Evolutionary conservation across 2,797 vertebrate genomes (phyloP).

Genomic region (Pygocentrus nattereri): DNA sequence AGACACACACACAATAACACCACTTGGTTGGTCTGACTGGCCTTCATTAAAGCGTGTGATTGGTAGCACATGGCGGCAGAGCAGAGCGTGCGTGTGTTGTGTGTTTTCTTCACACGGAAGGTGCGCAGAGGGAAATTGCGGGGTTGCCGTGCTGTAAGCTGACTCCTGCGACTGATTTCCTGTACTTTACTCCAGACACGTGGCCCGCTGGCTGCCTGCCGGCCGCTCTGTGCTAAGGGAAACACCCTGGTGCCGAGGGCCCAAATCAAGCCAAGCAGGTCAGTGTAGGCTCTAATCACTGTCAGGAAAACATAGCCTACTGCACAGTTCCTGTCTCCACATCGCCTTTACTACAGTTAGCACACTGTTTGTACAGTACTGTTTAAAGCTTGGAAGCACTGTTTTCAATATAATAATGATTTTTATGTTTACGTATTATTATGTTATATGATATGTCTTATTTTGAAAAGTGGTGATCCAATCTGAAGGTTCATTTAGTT

Average conservation of each 20-base stretch:
- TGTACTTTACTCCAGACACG: slow-evolving; percentile 78
- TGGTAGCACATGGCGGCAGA: slow-evolving; percentile 83
- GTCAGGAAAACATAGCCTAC: slow-evolving; percentile 15
- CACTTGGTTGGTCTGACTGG: slow-evolving; percentile 69
- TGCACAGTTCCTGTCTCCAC: neutral
- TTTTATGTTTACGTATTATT: too few relatives aligned
- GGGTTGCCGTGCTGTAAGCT: slow-evolving; percentile 75
- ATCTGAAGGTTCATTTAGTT: too few relatives aligned
- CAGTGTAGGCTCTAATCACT: slow-evolving; percentile 34
- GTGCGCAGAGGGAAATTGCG: slow-evolving; percentile 86
- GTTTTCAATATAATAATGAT: too few relatives aligned
- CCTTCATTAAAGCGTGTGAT: slow-evolving; percentile 84
- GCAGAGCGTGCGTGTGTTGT: slow-evolving; percentile 73
- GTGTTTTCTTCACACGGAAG: slow-evolving; percentile 75
- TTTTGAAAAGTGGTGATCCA: too few relatives aligned
- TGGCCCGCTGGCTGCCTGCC: slow-evolving; percentile 78
- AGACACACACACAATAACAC: too few relatives aligned
- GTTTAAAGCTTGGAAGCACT: too few relatives aligned
- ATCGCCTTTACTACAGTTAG: neutral
- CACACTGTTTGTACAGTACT: too few relatives aligned
- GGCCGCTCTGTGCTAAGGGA: slow-evolving; percentile 52
- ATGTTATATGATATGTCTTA: too few relatives aligned
- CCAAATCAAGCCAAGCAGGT: slow-evolving; percentile 62
- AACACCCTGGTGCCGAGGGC: slow-evolving; percentile 18
- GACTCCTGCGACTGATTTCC: slow-evolving; percentile 77